phyloP scores from a whole-genome alignment of 2,113 vertebrate genomes.

The Donacobius atricapilla region DNA sequence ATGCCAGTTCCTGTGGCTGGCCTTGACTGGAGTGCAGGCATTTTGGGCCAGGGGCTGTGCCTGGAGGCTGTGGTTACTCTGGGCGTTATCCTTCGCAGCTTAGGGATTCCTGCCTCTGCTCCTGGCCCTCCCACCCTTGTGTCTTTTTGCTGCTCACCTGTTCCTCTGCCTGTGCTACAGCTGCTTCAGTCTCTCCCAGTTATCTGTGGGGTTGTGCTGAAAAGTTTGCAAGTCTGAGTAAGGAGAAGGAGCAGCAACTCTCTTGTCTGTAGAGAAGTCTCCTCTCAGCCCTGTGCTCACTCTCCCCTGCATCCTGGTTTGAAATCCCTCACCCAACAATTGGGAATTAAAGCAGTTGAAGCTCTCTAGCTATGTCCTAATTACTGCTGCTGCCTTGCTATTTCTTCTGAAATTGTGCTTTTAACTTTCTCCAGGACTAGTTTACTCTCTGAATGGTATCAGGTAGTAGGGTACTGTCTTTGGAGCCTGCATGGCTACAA shows the following conservation, averaged over 20 bases:
- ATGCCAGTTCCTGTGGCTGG: not conserved
- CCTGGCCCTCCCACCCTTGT: not conserved
- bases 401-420: not conserved
- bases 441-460: not conserved
- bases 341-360: not conserved
- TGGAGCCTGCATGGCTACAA: not conserved
- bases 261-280: not conserved
- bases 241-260: not conserved
- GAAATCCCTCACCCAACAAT: not conserved
- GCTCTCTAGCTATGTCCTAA: not conserved
- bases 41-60: not conserved
- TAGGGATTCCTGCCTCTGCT: not conserved
- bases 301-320: not conserved
- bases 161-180: not conserved
- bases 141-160: not conserved
- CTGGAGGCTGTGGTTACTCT: not conserved
- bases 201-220: not conserved
- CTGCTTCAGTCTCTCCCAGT: not conserved
- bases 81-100: fast-evolving
- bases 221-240: not conserved
- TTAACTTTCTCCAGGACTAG: not conserved
- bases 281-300: not conserved
- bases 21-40: not conserved
- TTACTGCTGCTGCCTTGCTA: not conserved
- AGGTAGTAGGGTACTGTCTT: not conserved